These are phyloP conservation scores for Desoria tigrina DNA, from an alignment of 2,888 invertebrate species.

Conservation along the genomic window DNA sequence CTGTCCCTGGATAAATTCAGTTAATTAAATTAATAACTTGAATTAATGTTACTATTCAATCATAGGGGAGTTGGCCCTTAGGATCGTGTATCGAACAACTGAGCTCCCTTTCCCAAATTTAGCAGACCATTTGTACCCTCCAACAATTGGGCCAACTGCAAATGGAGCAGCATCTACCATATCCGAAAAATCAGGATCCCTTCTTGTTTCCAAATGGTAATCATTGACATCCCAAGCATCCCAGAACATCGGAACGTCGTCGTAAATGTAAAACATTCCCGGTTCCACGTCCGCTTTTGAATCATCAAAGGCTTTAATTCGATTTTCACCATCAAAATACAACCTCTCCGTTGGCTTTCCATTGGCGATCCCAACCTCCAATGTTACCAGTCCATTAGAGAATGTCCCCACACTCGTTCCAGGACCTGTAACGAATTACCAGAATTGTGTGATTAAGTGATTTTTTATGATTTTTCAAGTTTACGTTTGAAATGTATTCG, in stretches of 20 bases:
- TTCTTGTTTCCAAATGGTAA: constrained; percentile 60
- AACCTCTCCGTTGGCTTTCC: neutral
- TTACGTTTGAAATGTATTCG: neutral
- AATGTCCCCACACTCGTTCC: neutral
- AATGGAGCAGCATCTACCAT: neutral
- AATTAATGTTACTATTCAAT: constrained; percentile 50
- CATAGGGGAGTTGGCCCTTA: constrained; percentile 58
- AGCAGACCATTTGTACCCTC: constrained; percentile 39
- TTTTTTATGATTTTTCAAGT: neutral
- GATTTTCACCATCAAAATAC: constrained; percentile 10
- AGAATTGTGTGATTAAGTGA: neutral
- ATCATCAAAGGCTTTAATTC: constrained; percentile 30
- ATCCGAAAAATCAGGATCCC: constrained; percentile 25
- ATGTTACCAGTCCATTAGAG: neutral
- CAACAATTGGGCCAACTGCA: constrained; percentile 32
- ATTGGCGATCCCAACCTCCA: constrained; percentile 1
- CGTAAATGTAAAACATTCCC: constrained; percentile 44
- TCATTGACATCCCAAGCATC: constrained; percentile 55
- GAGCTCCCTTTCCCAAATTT: constrained; percentile 38
- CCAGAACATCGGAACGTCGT: constrained; percentile 38
- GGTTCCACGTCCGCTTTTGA: constrained; percentile 31
- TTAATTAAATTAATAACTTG: neutral
- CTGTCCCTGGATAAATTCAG: neutral
- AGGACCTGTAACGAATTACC: neutral
- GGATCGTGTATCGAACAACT: constrained; percentile 56